These are phyloP conservation scores for Pardosa pseudoannulata DNA, from an alignment of 2,888 invertebrate genomes.

Conservation along the genomic window DNA sequence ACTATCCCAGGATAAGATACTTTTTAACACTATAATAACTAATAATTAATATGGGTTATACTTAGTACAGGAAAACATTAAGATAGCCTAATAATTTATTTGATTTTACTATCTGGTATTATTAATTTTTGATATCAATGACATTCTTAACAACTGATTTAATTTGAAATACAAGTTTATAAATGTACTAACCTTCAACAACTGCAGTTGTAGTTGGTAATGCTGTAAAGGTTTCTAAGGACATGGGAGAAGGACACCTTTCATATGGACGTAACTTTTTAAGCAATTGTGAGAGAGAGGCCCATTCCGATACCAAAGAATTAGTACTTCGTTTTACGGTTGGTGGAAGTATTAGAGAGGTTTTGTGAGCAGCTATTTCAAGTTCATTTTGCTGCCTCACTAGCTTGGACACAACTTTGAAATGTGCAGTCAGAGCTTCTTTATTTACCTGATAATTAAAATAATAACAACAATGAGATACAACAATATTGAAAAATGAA, in stretches of 20 bases:
- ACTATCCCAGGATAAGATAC: no score
- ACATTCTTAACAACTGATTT: no score
- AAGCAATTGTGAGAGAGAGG: conserved; percentile 35
- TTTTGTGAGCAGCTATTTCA: conserved; percentile 59
- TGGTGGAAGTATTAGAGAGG: conserved; percentile 56
- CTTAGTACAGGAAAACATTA: no score
- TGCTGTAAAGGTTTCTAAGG: conserved; percentile 38
- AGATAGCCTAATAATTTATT: no score
- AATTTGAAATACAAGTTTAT: no score
- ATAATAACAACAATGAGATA: no score
- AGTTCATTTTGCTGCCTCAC: conserved; percentile 54
- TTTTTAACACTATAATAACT: no score
- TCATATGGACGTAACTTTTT: conserved; percentile 68
- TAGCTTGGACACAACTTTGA: conserved; percentile 44
- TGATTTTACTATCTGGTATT: no score
- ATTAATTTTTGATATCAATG: no score
- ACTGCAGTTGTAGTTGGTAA: conserved; percentile 32
- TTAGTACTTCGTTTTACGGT: conserved; percentile 46
- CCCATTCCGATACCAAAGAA: conserved; percentile 59
- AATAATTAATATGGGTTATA: no score
- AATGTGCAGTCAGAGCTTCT: conserved; percentile 45
- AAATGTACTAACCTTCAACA: conserved; percentile 50
- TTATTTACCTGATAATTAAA: conserved; percentile 40
- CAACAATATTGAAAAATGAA: no score
- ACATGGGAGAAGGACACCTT: conserved; percentile 56